Base-by-base conservation (phyloP, 2,113 vertebrate genomes). In the Cyphomyrus discorhynchus region DNA sequence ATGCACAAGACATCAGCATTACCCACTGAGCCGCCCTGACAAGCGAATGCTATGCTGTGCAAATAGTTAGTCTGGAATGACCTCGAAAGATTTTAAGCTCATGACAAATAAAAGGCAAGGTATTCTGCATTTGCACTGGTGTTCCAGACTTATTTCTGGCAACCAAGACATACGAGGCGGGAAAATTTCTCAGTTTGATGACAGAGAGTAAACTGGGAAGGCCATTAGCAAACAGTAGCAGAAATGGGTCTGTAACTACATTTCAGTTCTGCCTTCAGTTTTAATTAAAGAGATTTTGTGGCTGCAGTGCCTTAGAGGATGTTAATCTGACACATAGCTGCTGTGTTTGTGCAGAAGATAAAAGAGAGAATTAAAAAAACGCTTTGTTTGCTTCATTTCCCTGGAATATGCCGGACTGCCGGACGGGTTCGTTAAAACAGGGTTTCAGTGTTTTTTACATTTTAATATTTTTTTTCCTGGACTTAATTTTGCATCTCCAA, bases 231-330 rank as follows among this genome's bases (percentile, higher is more conserved):
- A 84, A 84, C 39, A 84, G 19, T 24, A n/a, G 39, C 35, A 24
- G 45, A 24, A 84, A 92, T 39, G 87, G 86, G 42, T 87, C 93
- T 90, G 89, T 93, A 92, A 93, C 90, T 90, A 70, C 87, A 91
- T 91, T 90, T 27, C 84, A 56, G 86, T 92, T 93, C 89, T 84
- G 91, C 90, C 90, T 93, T 90, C 93, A 82, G 93, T 19, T 88
- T n/a, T 94, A 93, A 95, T 95, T 95, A 95, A 95, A 94, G 89
- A 5, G 56, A 94, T 95, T 95, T 95, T 93, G 95, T 94, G 94
- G 93, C 91, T 93, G 90, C 92, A 89, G 93, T 91, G 93, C 92
- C 91, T 93, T 91, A 89, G 89, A 92, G 91, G 91, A 82, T 90
- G 82, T 93, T 93, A 94, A 93, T 95, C 94, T 92, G 93, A 93